These are phyloP conservation scores for Antedon mediterranea DNA, from an alignment of 53 echinoderm and acorn worm species.

Conservation along the genomic window DNA sequence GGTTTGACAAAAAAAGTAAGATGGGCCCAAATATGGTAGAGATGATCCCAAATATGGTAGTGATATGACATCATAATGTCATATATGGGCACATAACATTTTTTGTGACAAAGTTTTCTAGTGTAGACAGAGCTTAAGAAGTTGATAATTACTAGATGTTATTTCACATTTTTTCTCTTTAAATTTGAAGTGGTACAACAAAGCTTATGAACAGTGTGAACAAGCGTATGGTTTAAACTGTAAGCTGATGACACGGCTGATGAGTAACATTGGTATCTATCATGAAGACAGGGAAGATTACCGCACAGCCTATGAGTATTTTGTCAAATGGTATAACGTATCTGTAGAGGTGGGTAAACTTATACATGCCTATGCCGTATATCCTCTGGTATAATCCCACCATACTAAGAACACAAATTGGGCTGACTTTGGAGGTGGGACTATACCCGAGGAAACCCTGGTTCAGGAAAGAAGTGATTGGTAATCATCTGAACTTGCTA, in stretches of 20 bases:
- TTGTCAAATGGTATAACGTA: conserved; percentile 55
- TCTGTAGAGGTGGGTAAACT: conserved; percentile 51
- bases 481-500: no score
- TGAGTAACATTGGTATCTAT: conserved; percentile 83
- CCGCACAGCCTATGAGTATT: conserved; percentile 62
- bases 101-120: neutral
- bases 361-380: no score
- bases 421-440: neutral
- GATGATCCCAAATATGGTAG: no score
- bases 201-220: conserved; percentile 62
- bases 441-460: no score
- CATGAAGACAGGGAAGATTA: conserved; percentile 61
- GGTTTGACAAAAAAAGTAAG: no score
- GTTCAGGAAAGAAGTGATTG: no score
- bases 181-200: conserved; percentile 65
- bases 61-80: no score
- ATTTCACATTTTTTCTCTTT: neutral
- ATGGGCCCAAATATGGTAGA: no score
- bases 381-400: neutral
- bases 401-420: neutral
- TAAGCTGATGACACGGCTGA: conserved; percentile 80
- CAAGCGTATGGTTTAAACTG: conserved; percentile 83
- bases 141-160: neutral
- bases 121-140: neutral
- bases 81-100: no score